phyloP scores from a whole-genome alignment of 2,888 invertebrate genomes.

The Crematogaster levior region DNA sequence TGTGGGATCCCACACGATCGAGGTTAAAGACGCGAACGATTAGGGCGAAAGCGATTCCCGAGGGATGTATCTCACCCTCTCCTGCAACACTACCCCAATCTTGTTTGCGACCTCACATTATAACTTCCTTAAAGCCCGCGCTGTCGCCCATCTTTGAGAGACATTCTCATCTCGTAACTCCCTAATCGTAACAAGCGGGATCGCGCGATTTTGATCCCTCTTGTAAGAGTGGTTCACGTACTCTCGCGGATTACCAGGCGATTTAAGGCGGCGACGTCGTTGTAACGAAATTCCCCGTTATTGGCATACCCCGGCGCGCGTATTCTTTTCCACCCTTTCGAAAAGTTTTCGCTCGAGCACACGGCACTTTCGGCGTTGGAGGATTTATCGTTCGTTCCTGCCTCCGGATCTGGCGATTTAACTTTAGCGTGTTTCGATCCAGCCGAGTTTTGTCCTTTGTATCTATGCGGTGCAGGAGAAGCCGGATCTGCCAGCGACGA shows the following conservation, averaged over 20 bases:
- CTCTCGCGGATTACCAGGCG: constrained; percentile 59
- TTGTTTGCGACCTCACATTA: constrained; percentile 74
- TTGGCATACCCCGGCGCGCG: constrained; percentile 11
- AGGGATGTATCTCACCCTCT: constrained; percentile 59
- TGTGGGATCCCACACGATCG: constrained; percentile 38
- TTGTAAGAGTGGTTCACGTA: constrained; percentile 54
- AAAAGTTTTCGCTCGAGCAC: constrained; percentile 50
- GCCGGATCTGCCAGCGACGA: constrained; percentile 40
- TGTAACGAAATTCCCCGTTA: constrained; percentile 28
- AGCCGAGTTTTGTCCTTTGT: constrained; percentile 51
- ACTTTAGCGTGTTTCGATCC: constrained; percentile 53
- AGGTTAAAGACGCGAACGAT: constrained; percentile 73
- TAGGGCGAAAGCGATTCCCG: constrained; percentile 77
- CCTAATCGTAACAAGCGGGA: constrained; percentile 34
- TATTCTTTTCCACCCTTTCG: constrained; percentile 26
- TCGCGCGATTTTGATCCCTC: constrained; percentile 55
- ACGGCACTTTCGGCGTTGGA: constrained; percentile 27
- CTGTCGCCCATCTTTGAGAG: constrained; percentile 37
- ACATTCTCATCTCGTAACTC: constrained; percentile 36
- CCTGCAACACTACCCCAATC: constrained; percentile 62
- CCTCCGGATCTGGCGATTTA: constrained; percentile 50
- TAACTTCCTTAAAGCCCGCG: constrained; percentile 70
- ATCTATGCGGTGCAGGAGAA: constrained; percentile 33
- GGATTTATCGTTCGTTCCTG: constrained; percentile 54
- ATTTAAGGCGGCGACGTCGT: constrained; percentile 47